Conservation (phyloP, 35 echinoderm and acorn worm genomes). For the Lytechinus variegatus region DNA sequence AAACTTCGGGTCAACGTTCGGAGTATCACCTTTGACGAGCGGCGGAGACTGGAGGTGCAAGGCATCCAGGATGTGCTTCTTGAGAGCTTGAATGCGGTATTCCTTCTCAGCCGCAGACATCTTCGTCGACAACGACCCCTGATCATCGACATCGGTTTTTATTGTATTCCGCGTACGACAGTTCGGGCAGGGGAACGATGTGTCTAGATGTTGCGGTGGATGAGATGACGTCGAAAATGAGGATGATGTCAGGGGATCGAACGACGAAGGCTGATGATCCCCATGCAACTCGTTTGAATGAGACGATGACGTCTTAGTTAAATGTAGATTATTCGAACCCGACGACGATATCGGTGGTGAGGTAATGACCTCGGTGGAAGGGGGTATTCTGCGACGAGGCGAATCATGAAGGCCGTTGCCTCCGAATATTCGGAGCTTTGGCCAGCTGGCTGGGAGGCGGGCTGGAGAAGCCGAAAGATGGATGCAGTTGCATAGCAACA, state of each 20-base stretch:
- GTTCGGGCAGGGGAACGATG: neutral
- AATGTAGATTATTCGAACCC: neutral
- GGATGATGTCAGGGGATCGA: neutral
- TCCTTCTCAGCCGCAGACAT: conserved; percentile 38
- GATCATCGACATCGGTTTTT: neutral
- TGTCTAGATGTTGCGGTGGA: neutral
- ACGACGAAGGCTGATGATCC: neutral
- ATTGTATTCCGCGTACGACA: neutral
- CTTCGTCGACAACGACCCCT: neutral
- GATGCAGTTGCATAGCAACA: conserved; percentile 55
- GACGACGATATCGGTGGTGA: neutral
- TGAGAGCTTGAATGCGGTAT: conserved; percentile 15
- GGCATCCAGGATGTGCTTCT: neutral
- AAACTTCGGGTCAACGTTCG: neutral
- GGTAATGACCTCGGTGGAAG: neutral
- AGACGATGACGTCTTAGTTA: neutral
- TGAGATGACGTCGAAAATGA: neutral
- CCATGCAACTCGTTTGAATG: neutral
- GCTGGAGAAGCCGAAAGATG: neutral
- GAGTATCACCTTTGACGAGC: neutral
- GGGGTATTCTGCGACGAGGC: neutral
- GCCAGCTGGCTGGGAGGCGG: neutral
- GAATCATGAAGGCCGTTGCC: neutral
- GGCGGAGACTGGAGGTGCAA: neutral
- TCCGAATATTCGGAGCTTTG: conserved; percentile 23